Evolutionary conservation across 2,888 invertebrate species (phyloP).

Genomic region (Lysandra bellargus): DNA sequence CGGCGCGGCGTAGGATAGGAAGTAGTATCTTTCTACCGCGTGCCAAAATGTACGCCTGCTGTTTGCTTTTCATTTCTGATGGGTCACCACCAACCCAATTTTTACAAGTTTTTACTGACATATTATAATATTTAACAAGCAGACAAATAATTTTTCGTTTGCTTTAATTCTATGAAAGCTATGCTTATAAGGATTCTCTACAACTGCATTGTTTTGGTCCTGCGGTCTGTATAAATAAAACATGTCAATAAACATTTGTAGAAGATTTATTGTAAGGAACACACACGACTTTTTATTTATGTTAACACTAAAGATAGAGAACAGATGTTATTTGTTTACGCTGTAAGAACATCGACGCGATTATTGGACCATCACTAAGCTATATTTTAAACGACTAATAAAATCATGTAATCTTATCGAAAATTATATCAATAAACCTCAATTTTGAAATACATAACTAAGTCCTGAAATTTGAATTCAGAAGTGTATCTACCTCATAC

Average conservation of each 20-base stretch:
- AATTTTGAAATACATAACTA: too few species aligned
- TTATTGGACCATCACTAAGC: neutral
- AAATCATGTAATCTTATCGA: neutral
- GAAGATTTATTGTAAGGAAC: neutral
- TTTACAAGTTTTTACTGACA: neutral
- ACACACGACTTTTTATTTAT: conserved; percentile 18
- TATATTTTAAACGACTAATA: conserved; percentile 3
- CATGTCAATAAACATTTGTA: conserved; percentile 8
- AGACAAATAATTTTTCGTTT: too few species aligned
- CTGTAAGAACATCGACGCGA: neutral
- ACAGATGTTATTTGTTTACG: conserved; percentile 28
- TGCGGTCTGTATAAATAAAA: conserved; percentile 10
- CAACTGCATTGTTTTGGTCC: too few species aligned
- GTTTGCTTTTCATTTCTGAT: neutral
- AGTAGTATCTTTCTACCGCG: neutral
- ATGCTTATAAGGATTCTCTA: neutral
- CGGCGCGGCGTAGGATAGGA: neutral
- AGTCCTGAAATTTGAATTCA: too few species aligned
- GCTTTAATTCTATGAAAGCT: neutral
- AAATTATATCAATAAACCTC: neutral
- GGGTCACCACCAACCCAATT: neutral
- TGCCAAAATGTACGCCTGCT: neutral
- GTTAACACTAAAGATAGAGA: conserved; percentile 19
- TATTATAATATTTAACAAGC: neutral
- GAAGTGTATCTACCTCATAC: too few species aligned